Base-by-base conservation (phyloP, 2,888 invertebrate species). In the Troilus luridus region DNA sequence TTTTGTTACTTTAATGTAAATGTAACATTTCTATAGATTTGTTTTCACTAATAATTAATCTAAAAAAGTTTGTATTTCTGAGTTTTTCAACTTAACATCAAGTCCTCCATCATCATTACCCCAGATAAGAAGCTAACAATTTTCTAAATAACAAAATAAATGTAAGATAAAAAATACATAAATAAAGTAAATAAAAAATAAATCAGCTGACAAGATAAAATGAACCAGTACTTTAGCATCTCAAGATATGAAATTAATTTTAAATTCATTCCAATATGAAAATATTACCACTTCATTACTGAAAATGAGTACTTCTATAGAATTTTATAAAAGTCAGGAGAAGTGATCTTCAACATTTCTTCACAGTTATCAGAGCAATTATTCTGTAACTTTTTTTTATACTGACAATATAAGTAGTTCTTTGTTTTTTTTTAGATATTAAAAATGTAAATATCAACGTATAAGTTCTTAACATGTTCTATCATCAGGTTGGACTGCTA, bases 141-240 rank as follows among this genome's bases (percentile, higher is more conserved):
- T 11, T 12, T 24, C 1, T 24, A 24, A 24, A 24, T 67, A 72
- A 72, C 72, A 72, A 17, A 72, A 72, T 27, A 27, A 27, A 77
- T 41, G 41, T 41, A 41, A 41, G 41, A 41, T 41, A 41, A 41
- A 41, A 41, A 41, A 41, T 41, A 41, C 41, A 41, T 41, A 41
- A 41, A 41, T 41, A 41, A 41, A 41, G n/a, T 3, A 67, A 67
- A 67, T 67, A 67, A 27, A 72, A 72, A 12, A 77, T 41, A 77
- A 77, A 77, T 19, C 72, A 77, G 72, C 72, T 77, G 72, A 77
- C 72, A 77, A 77, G 41, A 77, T 41, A 27, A 72, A 72, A 17
- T 27, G 14, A 12, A 72, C 27, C 72, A 72, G 27, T 8, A 77
- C 41, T 27, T 77, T 77, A 67, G 12, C 12, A 67, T 24, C 24